Evolutionary conservation across 2,113 vertebrate species (phyloP).

Genomic region (Diadophis punctatus): DNA sequence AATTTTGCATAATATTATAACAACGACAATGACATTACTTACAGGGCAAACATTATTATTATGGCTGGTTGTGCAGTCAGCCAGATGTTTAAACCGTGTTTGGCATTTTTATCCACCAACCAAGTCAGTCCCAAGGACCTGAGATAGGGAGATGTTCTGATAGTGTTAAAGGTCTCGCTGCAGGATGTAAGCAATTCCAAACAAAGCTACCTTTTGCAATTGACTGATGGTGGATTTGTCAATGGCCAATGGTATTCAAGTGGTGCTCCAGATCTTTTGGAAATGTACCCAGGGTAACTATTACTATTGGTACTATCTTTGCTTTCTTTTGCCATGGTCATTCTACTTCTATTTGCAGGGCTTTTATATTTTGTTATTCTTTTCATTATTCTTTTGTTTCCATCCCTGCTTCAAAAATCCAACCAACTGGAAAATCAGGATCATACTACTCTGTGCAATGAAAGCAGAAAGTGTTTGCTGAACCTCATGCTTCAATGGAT

Average conservation of each 20-base stretch:
- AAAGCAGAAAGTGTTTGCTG: background rate
- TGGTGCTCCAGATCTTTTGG: background rate
- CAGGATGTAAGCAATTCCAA: background rate
- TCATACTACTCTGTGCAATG: background rate
- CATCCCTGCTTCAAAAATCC: background rate
- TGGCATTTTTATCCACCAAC: background rate
- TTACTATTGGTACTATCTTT: background rate
- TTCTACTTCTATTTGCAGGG: background rate
- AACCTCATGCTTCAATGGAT: background rate
- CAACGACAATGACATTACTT: background rate
- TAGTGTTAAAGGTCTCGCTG: background rate
- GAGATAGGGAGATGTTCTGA: background rate
- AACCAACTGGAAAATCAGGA: background rate
- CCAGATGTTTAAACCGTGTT: background rate
- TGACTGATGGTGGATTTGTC: background rate
- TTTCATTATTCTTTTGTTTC: background rate
- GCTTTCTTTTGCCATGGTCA: background rate
- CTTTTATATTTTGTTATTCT: background rate
- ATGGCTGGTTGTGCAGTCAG: background rate
- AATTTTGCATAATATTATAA: conserved; percentile 31
- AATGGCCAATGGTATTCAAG: background rate
- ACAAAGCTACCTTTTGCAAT: background rate
- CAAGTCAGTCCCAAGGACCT: background rate
- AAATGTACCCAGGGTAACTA: background rate
- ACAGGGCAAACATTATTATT: background rate